Evolutionary conservation across 2,113 vertebrate genomes (phyloP).

Genomic region (Plotosus lineatus): DNA sequence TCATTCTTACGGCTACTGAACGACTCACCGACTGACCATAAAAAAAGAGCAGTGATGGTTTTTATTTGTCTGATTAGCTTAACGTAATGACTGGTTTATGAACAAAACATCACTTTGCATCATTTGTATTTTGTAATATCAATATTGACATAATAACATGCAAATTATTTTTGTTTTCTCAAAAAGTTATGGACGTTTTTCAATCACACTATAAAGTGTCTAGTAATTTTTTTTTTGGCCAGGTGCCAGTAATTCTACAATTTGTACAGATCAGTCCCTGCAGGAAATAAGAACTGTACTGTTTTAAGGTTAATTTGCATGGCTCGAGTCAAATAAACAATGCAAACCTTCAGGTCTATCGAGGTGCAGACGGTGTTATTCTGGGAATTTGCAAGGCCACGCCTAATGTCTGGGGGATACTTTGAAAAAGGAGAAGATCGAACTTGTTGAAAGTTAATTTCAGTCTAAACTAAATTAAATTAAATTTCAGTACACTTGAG

Average conservation of each 20-base stretch:
- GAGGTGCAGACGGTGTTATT: not conserved
- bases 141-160: not conserved
- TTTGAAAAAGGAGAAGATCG: not conserved
- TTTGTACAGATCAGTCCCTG: not conserved
- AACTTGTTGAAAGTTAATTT: no score
- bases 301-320: not conserved
- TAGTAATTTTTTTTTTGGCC: not conserved
- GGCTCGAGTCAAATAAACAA: not conserved
- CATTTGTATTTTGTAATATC: not conserved
- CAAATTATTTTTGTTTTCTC: not conserved
- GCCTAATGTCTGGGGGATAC: not conserved
- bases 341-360: conserved; percentile 10
- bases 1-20: not conserved
- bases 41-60: no score
- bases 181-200: not conserved
- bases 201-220: not conserved
- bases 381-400: not conserved
- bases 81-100: not conserved
- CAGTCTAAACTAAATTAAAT: no score
- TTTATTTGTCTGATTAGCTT: not conserved
- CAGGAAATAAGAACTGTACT: not conserved
- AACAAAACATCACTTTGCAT: not conserved
- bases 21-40: not conserved
- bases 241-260: not conserved
- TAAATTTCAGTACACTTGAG: no score